Base-by-base conservation (phyloP, 1,140 invertebrate genomes). In the Rhynchophorus ferrugineus region DNA sequence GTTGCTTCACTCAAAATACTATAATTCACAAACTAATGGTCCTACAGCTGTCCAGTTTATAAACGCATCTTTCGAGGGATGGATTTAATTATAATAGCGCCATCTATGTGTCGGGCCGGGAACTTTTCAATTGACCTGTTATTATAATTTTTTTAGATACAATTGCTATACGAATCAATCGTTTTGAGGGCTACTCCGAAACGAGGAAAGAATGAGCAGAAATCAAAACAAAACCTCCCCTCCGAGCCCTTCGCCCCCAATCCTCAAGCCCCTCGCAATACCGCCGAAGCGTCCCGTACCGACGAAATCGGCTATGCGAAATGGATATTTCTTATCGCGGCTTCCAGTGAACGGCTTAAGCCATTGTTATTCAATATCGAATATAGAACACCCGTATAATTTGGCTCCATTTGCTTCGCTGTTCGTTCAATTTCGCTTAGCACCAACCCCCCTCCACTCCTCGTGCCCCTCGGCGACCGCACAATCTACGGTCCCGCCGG, bases 331-430 rank as follows among this genome's bases (percentile, higher is more conserved):
- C 56, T 58, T 58, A 58, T 58, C 56, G 50, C 49, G 47, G 51
- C 47, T 21, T 19, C 34, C 56, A 54, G 51, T 46, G 37, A 57
- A 50, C 37, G 50, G 56, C 50, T 57, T 57, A 57, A 44, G 34
- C 50, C 45, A 57, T 57, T 57, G 56, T 57, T 49, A 54, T 54
- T 57, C 56, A 57, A 49, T 57, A 57, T 57, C 56, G 58, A 58
- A 60, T 60, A 58, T 55, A 53, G 56, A 60, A 58, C 52, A 51
- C 52, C 58, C 58, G 54, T 44, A 59, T 56, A 46, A 38, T 56
- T 47, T 47, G 39, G 39, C 47, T 46, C 53, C 49, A 55, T 55
- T 55, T 59, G 54, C 46, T 14, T 22, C 39, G 29, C 38, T 29
- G 11, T 29, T 51, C 20, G 44, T 47, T 57, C 56, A 44, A 53